Evolutionary conservation across 2,797 vertebrate genomes (phyloP), one percentile per base, ranked within the genome.

Genomic region (Amphiprion clarkii): DNA sequence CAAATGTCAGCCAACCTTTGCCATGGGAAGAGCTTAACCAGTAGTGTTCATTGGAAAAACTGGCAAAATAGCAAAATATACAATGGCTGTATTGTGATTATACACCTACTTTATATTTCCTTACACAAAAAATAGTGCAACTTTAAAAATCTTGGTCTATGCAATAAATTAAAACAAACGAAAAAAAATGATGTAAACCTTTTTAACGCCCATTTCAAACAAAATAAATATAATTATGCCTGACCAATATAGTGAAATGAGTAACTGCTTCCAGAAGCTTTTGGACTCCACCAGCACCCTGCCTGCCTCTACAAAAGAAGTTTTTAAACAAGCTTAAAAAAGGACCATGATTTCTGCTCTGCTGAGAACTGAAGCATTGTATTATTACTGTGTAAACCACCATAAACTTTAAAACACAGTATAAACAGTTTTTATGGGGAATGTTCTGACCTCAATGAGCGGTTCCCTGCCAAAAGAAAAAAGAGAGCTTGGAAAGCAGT

Each of bases 361-460:
- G 8, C 60, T 71, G 66, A 57, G 39, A 69, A 58, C 14, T 29
- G 7, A 63, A 67, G 53, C 56, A 58, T 44, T 68, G 53, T 56
- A 70, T 66, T 74, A 76, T 71, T 66, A 71, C 72, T 49, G 25
- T 39, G 39, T 72, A 73, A 81, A 81, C 81, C 76, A 33, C 61
- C 0, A 44, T 64, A 71, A 73, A 76, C 67, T 42, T 62, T 71
- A 33, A 79, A 78, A 76, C 59, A 66, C 48, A 58, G 56, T 40
- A 79, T 76, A 81, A 77, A 79, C 58, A 25, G 44, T 79, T 77
- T 87, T 87, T 71, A 68, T 67, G 61, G 54, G 67, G 74, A 81
- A 79, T 84, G 71, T 72, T 87, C 61, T 86, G 78, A 91, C 76
- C 85, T 87, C 78, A 91, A 61, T 7, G 36, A 49, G 40, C 16